These are phyloP conservation scores for Nematostella vectensis DNA, from an alignment of 92 coral and sea anemone genomes.

Conservation along the genomic window DNA sequence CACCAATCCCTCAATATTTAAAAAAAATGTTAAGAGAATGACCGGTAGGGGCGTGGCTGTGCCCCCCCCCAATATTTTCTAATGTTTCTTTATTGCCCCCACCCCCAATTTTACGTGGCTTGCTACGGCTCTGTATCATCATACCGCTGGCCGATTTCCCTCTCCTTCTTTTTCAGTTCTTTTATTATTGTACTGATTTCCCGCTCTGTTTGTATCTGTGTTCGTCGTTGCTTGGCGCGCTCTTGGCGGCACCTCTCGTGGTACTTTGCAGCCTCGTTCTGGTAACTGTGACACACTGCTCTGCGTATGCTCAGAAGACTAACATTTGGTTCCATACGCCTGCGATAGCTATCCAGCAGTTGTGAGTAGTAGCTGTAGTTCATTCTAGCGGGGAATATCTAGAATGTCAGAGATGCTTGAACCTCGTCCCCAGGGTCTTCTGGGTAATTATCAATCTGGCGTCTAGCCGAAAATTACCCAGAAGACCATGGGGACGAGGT, in stretches of 20 bases:
- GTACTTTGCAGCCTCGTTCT: conserved; percentile 30
- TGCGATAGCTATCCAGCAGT: conserved; percentile 48
- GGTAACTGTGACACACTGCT: conserved; percentile 38
- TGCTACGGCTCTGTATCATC: no score
- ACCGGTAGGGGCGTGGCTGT: no score
- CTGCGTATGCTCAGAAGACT: conserved; percentile 37
- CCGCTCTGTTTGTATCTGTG: conserved; percentile 32
- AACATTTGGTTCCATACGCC: conserved; percentile 20
- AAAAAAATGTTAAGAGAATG: no score
- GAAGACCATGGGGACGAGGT: no score
- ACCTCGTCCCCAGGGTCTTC: no score
- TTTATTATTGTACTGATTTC: conserved; percentile 25
- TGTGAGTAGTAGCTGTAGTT: conserved; percentile 47
- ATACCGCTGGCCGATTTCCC: conserved; percentile 37
- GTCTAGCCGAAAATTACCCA: no score
- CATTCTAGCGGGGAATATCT: conserved; percentile 10
- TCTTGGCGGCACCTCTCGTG: conserved; percentile 49
- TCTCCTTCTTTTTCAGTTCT: conserved; percentile 45
- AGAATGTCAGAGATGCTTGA: not conserved
- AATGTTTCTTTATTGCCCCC: no score
- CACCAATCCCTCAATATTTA: no score
- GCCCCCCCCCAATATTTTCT: no score
- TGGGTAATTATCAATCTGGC: not conserved
- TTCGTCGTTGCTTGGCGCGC: conserved; percentile 50
- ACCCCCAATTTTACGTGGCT: conserved; percentile 15